These are phyloP conservation scores for Pluvianellus socialis DNA, from an alignment of 2,113 vertebrate species.

Conservation along the genomic window DNA sequence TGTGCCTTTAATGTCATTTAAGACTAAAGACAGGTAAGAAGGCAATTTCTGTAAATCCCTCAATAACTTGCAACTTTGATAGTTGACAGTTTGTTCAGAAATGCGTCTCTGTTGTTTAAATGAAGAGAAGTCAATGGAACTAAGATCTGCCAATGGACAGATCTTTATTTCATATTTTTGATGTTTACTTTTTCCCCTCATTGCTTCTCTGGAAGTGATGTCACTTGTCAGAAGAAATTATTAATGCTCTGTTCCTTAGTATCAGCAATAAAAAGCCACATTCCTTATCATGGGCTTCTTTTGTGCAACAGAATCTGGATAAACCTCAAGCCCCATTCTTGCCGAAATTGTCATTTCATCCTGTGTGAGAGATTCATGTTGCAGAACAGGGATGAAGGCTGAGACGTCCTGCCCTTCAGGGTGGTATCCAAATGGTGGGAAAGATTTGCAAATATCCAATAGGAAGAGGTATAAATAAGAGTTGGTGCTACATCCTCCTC, in stretches of 20 bases:
- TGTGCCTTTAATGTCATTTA: neutral
- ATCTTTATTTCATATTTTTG: neutral
- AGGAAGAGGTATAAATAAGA: neutral
- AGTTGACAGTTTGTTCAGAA: neutral
- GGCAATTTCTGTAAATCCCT: neutral
- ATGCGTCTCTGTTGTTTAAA: neutral
- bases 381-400: neutral
- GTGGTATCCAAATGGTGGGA: neutral
- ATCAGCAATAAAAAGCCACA: neutral
- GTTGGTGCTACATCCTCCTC: neutral
- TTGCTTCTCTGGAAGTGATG: neutral
- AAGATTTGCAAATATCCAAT: neutral
- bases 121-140: neutral
- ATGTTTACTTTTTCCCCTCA: neutral
- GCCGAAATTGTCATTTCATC: neutral
- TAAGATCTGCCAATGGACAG: neutral
- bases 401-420: neutral
- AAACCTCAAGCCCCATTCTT: neutral
- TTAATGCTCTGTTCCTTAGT: neutral
- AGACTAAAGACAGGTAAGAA: neutral
- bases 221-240: neutral
- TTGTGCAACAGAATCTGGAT: neutral
- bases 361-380: neutral
- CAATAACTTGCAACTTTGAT: neutral
- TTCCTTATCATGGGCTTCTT: neutral